Evolutionary conservation across 2,797 vertebrate genomes (phyloP), one percentile per base, ranked within the genome.

Genomic region (Sebastes minor): DNA sequence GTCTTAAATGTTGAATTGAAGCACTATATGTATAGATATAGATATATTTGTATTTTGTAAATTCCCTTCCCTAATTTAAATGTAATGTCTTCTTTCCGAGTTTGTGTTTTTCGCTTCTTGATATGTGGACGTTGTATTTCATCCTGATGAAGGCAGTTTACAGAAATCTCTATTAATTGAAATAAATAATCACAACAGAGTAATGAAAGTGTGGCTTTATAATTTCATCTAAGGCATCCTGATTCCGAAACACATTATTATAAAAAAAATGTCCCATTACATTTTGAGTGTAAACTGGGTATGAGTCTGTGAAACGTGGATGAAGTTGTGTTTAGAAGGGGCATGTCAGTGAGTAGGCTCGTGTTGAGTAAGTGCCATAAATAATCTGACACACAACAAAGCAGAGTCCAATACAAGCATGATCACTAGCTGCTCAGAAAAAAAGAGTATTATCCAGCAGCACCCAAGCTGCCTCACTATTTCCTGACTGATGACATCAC

Each of bases 301-400:
- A 46, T 5, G 55, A 66, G 61, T 52, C 49, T 59, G 64, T 49
- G 33, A 14, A 69, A 59, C 18, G 25, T 49, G 22, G 77, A 78
- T 69, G 38, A 32, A 55, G 56, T 61, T 67, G 71, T 71, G 64
- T 76, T 70, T 27, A 27, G 27, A 53, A 64, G 53, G 23, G 59
- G 42, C 2, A 38, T 59, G 67, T 85, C 64, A 28, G 63, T 20
- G 59, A 33, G 52, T 57, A 33, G 63, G 53, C 23, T 53, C 42
- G 20, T 64, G 55, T 38, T 55, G 77, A 74, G 57, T 61, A 42
- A 78, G 49, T 72, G 78, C 57, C 68, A 68, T 9, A 65, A 23
- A 80, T 66, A 72, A 78, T 61, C 11, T 78, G 61, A 74, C 74
- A 64, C 38, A 82, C 60, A 64, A 60, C 13, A 63, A 67, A 74